phyloP scores from a whole-genome alignment of 1,140 invertebrate species.

The Globodera ellingtonae region DNA sequence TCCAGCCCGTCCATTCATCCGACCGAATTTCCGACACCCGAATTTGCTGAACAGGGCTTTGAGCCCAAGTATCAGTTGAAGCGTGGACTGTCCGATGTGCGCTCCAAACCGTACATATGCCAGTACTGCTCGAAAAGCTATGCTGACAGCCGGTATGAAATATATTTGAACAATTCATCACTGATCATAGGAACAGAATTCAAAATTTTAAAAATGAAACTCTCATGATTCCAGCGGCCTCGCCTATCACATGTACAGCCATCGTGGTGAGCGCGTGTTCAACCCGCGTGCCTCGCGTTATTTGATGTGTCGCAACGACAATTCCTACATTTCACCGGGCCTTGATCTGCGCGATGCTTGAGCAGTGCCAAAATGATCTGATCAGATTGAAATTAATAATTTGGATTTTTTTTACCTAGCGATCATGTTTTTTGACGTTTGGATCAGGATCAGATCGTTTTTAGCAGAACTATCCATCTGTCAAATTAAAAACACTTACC shows the following conservation, averaged over 20 bases:
- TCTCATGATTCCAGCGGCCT: constrained; percentile 40
- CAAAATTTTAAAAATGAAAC: too few relatives aligned
- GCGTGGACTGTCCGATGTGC: constrained; percentile 58
- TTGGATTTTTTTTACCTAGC: too few relatives aligned
- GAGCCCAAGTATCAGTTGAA: constrained; percentile 59
- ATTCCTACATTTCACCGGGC: constrained; percentile 30
- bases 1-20: constrained; percentile 43
- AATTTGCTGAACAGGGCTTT: constrained; percentile 57
- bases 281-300: constrained; percentile 62
- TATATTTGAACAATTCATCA: background rate
- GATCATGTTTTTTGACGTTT: too few relatives aligned
- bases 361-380: background rate
- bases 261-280: constrained; percentile 60
- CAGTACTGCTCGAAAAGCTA: constrained; percentile 65
- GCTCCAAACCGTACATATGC: constrained; percentile 64
- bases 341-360: constrained; percentile 27
- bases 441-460: too few relatives aligned
- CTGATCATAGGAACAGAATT: too few relatives aligned
- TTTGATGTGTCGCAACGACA: constrained; percentile 41
- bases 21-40: constrained; percentile 56
- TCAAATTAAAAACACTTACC: too few relatives aligned
- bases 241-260: constrained; percentile 64
- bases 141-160: constrained; percentile 56
- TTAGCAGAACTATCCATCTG: too few relatives aligned
- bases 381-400: too few relatives aligned